Base-by-base conservation (phyloP, 2,888 invertebrate genomes). In the Pandemis heparana region DNA sequence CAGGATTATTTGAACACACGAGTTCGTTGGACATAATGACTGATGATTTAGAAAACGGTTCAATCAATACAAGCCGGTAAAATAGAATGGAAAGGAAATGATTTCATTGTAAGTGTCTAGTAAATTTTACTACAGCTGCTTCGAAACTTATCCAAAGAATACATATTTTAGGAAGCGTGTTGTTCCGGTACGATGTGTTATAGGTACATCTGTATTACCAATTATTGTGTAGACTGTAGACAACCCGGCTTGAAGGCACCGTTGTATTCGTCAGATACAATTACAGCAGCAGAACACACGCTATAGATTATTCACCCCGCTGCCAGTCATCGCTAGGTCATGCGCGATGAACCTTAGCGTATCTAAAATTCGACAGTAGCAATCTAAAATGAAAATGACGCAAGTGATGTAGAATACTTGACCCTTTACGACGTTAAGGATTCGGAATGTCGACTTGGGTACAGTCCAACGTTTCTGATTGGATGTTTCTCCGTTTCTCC, bases 251-350 rank as follows among this genome's bases (percentile, higher is more conserved):
- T 61, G 48, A 56, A 68, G 67, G 67, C 16, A 70, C 70, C 61
- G 67, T 53, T 62, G 67, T 62, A 41, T 46, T 39, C 56, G 68
- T 16, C 51, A 68, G 68, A 68, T 70, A 60, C 70, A 70, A 70
- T 73, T 68, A 63, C 68, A 63, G 68, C 46, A 67, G 48, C 71
- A 67, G 56, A 73, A 77, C 81, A 81, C 81, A 81, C 75, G 79
- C 77, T 80, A 83, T 81, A 85, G 86, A 85, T 85, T 89, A 84
- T 89, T 89, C 88, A 90, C 86, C 88, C 81, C 85, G 79, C 72
- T 78, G 78, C 66, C 70, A 64, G 60, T 38, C 48, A 78, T 80
- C 80, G 75, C 80, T 79, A 82, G 87, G 84, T 85, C 85, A 87
- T 85, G 88, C 87, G 87, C 88, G 83, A 81, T 88, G 86, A 86